Conservation (phyloP, 2,888 invertebrate species). For the Luffia ferchaultella region DNA sequence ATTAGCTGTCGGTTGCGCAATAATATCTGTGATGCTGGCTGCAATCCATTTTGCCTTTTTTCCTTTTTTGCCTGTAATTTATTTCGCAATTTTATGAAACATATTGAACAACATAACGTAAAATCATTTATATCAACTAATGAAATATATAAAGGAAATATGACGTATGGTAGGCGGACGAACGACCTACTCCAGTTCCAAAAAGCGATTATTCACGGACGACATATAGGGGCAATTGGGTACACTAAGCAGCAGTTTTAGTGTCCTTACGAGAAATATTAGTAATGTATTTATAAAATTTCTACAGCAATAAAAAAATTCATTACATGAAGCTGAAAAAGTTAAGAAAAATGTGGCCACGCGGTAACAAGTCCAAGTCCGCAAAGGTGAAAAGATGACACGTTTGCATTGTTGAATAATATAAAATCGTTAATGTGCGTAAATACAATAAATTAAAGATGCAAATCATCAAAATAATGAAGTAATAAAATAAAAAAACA, state of each 20-base stretch:
- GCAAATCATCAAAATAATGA: constrained; percentile 7
- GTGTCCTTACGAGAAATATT: no score
- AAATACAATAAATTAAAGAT: constrained; percentile 8
- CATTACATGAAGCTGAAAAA: constrained; percentile 21
- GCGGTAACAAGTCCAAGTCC: constrained; percentile 65
- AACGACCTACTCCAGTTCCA: constrained; percentile 52
- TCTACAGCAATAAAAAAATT: no score
- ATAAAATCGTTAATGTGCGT: neutral
- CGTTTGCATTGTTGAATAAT: constrained; percentile 59
- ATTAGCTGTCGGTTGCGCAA: constrained; percentile 73
- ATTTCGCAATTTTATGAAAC: no score
- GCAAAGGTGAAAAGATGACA: constrained; percentile 62
- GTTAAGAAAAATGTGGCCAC: constrained; percentile 60
- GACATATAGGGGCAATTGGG: neutral
- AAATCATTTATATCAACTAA: neutral
- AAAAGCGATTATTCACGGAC: constrained; percentile 48
- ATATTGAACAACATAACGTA: neutral
- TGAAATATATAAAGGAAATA: neutral
- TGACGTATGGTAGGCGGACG: constrained; percentile 19
- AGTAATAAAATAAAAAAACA: constrained; percentile 7
- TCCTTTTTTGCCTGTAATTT: constrained; percentile 77
- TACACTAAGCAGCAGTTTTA: no score
- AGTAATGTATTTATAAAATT: no score
- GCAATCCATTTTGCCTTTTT: constrained; percentile 89
- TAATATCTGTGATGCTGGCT: constrained; percentile 81